Conservation (phyloP, 2,113 vertebrate species). For the Apaloderma vittatum region DNA sequence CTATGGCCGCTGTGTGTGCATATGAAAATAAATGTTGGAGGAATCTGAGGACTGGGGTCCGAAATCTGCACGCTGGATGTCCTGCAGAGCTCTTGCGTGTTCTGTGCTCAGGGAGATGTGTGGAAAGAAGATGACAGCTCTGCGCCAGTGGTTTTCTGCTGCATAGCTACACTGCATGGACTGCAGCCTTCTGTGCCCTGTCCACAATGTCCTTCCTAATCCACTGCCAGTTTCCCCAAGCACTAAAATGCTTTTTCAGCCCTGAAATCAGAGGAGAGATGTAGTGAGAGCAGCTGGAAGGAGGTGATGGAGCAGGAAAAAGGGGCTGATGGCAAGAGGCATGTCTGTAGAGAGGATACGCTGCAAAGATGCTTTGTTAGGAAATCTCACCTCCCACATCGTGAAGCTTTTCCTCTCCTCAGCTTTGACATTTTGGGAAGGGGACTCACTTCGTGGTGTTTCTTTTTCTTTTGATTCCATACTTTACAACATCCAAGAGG, state of each 20-base stretch:
- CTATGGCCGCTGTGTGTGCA: background rate
- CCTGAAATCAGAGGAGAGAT: background rate
- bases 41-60: background rate
- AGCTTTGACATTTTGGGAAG: background rate
- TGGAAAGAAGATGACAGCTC: background rate
- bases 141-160: background rate
- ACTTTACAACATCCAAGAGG: background rate
- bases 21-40: background rate
- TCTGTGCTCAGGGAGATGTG: accelerated
- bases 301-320: background rate
- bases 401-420: background rate
- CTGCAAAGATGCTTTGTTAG: background rate
- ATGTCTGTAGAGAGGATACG: background rate
- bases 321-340: background rate
- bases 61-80: background rate
- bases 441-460: background rate
- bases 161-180: background rate
- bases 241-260: background rate
- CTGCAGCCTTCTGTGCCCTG: background rate
- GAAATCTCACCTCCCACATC: background rate
- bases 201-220: background rate
- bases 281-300: background rate
- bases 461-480: background rate
- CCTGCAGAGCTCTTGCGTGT: accelerated
- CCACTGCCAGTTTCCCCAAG: accelerated